Evolutionary conservation across 1,140 invertebrate genomes (phyloP).

Genomic region (Ips typographus): DNA sequence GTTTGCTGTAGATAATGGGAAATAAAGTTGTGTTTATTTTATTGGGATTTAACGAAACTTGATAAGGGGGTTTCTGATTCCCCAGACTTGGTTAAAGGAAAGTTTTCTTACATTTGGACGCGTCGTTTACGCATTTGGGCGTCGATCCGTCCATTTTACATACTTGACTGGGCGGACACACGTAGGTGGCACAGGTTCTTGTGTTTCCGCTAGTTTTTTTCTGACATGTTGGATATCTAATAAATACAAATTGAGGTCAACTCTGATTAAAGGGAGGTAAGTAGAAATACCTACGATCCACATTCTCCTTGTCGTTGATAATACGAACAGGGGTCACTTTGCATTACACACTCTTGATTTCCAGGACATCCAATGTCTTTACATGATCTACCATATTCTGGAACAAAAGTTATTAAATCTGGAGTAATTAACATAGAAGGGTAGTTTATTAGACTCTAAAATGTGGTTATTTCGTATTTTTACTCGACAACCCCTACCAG

Average conservation of each 20-base stretch:
- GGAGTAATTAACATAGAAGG: background rate
- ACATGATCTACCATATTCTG: conserved; percentile 74
- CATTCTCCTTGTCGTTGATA: conserved; percentile 52
- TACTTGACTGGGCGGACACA: conserved; percentile 47
- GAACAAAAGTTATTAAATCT: conserved; percentile 44
- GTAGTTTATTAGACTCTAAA: background rate
- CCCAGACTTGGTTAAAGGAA: too few relatives aligned
- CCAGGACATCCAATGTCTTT: conserved; percentile 73
- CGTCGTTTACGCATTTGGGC: conserved; percentile 47
- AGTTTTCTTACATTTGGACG: conserved; percentile 37
- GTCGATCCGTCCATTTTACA: conserved; percentile 47
- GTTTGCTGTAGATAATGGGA: conserved; percentile 9
- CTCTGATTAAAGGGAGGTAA: background rate
- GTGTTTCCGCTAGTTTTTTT: conserved; percentile 21
- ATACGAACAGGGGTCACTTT: conserved; percentile 66
- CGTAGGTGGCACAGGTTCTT: conserved; percentile 43
- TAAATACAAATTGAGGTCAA: background rate
- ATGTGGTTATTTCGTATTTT: too few relatives aligned
- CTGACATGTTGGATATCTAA: conserved; percentile 49
- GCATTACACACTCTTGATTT: conserved; percentile 70
- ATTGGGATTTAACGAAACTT: conserved; percentile 5
- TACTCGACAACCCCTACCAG: too few relatives aligned
- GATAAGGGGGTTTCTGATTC: background rate
- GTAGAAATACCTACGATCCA: conserved; percentile 47
- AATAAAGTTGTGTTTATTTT: conserved; percentile 16